Evolutionary conservation across 2,888 invertebrate species (phyloP), one percentile per base, ranked within the genome.

Genomic region (Dasysyrphus albostriatus): DNA sequence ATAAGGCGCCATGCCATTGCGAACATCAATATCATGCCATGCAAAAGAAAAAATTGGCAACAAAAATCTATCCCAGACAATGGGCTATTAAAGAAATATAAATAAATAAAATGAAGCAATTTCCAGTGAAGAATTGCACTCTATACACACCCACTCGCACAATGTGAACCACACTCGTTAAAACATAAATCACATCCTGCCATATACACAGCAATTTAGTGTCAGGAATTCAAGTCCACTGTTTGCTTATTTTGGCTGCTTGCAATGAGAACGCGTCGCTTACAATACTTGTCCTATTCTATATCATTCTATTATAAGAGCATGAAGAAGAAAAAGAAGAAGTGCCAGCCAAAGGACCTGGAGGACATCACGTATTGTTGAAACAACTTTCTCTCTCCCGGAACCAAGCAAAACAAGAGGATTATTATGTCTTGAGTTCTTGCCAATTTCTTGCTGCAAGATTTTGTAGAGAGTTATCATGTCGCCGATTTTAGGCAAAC

Each of bases 351-450:
- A 44, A 9, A 56, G 65, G 39, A 79, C 75, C 83, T 79, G 75
- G 47, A 79, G 87, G 85, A 83, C 88, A 83, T 80, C 88, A 88
- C 88, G 88, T 88, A 88, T 69, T 78, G 75, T 65, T 83, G 73
- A 63, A 70, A 74, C 47, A 87, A 82, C 78, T 82, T 81, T 72
- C 69, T 56, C 69, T 39, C 37, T 58, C 56, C 67, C 73, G 69
- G 29, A 75, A 67, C 59, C 63, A 19, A 67, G 61, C 75, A 70
- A 89, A 89, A 89, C 88, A 89, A 88, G 88, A 88, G 87, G 88
- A 89, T 88, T 89, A 89, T 89, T 88, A 88, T 89, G 88, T 89
- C 88, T 88, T 88, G 89, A 88, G 81, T 81, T 88, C 78, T 88
- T 89, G 89, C 89, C 89, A 89, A 89, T 88, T 89, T 73, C 83